Evolutionary conservation across 2,797 vertebrate genomes (phyloP), one percentile per base, ranked within the genome.

Genomic region (Myotis daubentonii): DNA sequence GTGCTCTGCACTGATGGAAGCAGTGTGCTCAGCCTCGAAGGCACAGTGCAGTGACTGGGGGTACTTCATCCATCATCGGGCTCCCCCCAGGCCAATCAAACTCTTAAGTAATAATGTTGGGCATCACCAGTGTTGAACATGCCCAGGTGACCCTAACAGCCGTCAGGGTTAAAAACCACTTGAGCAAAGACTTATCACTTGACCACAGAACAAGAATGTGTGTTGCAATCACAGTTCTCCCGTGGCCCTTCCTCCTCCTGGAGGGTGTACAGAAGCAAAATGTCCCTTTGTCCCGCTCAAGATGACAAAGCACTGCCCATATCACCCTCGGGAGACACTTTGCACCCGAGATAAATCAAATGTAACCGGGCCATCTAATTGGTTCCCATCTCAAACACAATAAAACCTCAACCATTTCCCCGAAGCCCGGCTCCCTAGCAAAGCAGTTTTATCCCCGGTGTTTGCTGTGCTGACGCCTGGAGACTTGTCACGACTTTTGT

Each of bases 301-400:
- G 22, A 30, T 72, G 36, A 85, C 51, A 38, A 51, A 76, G 78
- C 33, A 36, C 41, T 78, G 65, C 23, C 44, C 51, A 0, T 71
- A 83, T 66, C 95, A 49, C 22, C 66, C 8, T 28, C 36, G 13
- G 15, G 13, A 84, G 25, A 82, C 57, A 83, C 30, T 86, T 71
- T 47, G 85, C 10, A 60, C 53, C 44, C 36, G 20, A 93, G 94
- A 95, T 88, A 86, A 90, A 79, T 41, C 36, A 36, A 55, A 89
- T 86, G 57, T 15, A 17, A 49, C 53, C 74, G 17, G 22, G 72
- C 16, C 68, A 49, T 66, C n/a, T 74, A 23, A 28, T 53, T 66
- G 80, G 2, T 44, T 86, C 51, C 72, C 9, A 89, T 86, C 41
- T 75, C 30, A 82, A 76, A 89, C 70, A 68, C 66, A 89, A n/a